A percentile compares a stretch with the other conserved stretches of the same genome.
Evolutionary conservation across 2,797 vertebrate species (phyloP).

Genomic region (Linurgus olivaceus): DNA sequence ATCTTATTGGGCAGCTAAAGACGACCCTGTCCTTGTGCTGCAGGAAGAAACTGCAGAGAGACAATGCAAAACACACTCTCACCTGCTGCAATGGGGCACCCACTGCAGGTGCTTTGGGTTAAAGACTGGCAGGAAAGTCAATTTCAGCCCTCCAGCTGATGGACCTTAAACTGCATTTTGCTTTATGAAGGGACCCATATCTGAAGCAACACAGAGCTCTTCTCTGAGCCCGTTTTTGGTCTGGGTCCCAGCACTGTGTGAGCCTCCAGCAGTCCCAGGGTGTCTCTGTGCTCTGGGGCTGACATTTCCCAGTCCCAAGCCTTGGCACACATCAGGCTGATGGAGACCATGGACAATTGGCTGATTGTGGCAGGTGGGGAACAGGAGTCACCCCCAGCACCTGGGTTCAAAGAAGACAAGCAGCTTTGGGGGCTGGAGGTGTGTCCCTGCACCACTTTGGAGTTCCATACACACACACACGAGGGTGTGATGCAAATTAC

Average conservation of each 20-base stretch:
- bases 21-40: not conserved
- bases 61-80: not conserved
- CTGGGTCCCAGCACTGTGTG: accelerated
- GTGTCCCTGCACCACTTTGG: not conserved
- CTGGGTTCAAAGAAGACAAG: not conserved
- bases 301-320: not conserved
- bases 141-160: not conserved
- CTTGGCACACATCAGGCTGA: not conserved
- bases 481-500: not conserved
- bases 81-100: accelerated
- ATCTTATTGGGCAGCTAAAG: not conserved
- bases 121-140: not conserved
- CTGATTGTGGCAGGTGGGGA: not conserved
- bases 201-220: not conserved
- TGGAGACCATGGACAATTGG: accelerated
- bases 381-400: not conserved
- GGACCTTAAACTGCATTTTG: not conserved
- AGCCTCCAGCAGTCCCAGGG: not conserved
- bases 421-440: not conserved
- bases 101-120: not conserved
- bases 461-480: not conserved
- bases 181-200: accelerated
- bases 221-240: not conserved
- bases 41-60: not conserved
- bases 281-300: not conserved